Conservation (phyloP, 2,797 vertebrate species). For the Poecilia picta region DNA sequence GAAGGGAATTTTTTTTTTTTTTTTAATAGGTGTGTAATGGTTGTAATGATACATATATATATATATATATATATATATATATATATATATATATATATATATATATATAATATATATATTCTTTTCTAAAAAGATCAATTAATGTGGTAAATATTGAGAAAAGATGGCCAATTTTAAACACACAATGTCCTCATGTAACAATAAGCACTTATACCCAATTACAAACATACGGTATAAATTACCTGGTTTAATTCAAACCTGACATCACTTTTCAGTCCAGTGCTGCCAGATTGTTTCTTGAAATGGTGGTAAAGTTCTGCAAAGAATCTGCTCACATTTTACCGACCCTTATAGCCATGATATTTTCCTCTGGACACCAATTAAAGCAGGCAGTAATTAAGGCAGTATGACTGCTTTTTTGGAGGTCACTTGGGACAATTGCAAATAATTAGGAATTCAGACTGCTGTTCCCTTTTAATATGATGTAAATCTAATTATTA, state of each 20-base stretch:
- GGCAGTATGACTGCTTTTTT: not conserved
- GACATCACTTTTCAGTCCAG: not conserved
- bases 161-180: not conserved
- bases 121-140: too few relatives aligned
- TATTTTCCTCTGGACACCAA: not conserved
- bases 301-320: not conserved
- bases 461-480: not conserved
- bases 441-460: not conserved
- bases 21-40: too few relatives aligned
- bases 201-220: not conserved
- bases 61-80: too few relatives aligned
- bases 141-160: not conserved
- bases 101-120: too few relatives aligned
- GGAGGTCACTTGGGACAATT: not conserved
- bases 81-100: too few relatives aligned
- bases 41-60: too few relatives aligned
- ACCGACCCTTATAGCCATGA: not conserved
- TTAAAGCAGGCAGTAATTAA: too few relatives aligned
- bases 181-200: not conserved
- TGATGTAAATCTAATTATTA: not conserved
- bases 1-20: too few relatives aligned
- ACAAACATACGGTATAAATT: not conserved
- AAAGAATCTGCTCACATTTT: not conserved
- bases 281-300: not conserved
- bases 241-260: not conserved